Evolutionary conservation across 2,888 invertebrate species (phyloP), one percentile per base, ranked within the genome.

Genomic region (Villa cingulata): DNA sequence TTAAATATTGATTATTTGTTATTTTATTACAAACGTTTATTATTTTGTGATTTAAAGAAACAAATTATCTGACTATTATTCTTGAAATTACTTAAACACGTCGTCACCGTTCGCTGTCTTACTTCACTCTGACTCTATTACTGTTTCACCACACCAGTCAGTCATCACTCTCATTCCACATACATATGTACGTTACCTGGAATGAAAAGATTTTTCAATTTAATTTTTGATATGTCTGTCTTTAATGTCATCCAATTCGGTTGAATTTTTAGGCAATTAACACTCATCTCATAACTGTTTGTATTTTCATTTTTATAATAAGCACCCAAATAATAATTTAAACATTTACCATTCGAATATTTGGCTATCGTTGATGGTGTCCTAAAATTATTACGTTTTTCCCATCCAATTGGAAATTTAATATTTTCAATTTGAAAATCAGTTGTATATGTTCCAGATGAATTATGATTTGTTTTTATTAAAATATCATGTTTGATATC

Each of bases 181-280:
- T n/a, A n/a, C n/a, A n/a, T n/a, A n/a, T n/a, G n/a, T n/a, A n/a
- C n/a, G n/a, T 23, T 48, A 63, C 62, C 60, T 15, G 66, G 68
- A 54, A 66, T 59, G 45, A 66, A 66, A 27, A 69, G 56, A 36
- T 57, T 54, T 50, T 63, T 68, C 1, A 68, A 51, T 7, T 62
- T 61, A 53, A 66, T 54, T 29, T 52, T 53, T 3, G 50, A 53
- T 2, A 66, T 56, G 45, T 63, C 55, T 5, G 50, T 40, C 29
- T 58, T 56, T 42, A 86, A 81, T 58, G 76, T 75, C 86, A 89
- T 86, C 89, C 90, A 90, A 20, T 82, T 84, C 0, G 89, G 88
- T 61, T 83, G 81, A 52, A 86, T 84, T 61, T 80, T 81, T 20
- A 90, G 67, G 60, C 89, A 89, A 56, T 81, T 78, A 1, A 68